These are phyloP conservation scores for Coryphaenoides rupestris DNA, from an alignment of 2,113 vertebrate species.

Conservation along the genomic window DNA sequence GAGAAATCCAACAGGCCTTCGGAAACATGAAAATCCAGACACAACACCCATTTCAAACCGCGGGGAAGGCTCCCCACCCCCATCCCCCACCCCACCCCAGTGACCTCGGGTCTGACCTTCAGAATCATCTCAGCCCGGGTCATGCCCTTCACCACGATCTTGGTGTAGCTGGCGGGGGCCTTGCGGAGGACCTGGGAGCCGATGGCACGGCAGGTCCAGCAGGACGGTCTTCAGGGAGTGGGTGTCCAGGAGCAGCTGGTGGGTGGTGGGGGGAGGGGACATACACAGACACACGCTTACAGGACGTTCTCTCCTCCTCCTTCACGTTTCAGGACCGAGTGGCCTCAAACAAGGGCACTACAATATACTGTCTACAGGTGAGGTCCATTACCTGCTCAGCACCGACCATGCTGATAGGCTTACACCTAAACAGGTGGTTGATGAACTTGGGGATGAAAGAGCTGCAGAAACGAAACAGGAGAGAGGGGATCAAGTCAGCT, in stretches of 20 bases:
- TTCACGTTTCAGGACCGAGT: too few species aligned
- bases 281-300: background rate
- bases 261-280: too few species aligned
- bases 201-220: conserved; percentile 93
- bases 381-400: conserved; percentile 86
- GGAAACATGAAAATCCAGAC: too few species aligned
- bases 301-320: too few species aligned
- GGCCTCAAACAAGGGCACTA: too few species aligned
- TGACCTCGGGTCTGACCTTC: conserved; percentile 77
- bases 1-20: too few species aligned
- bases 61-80: too few species aligned
- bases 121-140: conserved; percentile 99
- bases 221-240: conserved; percentile 97
- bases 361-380: too few species aligned
- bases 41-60: too few species aligned
- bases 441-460: conserved; percentile 99
- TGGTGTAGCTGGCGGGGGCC: conserved; percentile 97
- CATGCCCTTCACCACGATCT: conserved; percentile 99
- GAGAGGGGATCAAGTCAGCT: too few species aligned
- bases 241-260: conserved; percentile 93
- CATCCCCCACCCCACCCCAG: too few species aligned
- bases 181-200: conserved; percentile 97
- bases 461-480: conserved; percentile 61
- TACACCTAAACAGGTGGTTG: conserved; percentile 97
- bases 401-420: conserved; percentile 98